phyloP scores from a whole-genome alignment of 2,888 invertebrate species.

The Boloria euphrosyne region DNA sequence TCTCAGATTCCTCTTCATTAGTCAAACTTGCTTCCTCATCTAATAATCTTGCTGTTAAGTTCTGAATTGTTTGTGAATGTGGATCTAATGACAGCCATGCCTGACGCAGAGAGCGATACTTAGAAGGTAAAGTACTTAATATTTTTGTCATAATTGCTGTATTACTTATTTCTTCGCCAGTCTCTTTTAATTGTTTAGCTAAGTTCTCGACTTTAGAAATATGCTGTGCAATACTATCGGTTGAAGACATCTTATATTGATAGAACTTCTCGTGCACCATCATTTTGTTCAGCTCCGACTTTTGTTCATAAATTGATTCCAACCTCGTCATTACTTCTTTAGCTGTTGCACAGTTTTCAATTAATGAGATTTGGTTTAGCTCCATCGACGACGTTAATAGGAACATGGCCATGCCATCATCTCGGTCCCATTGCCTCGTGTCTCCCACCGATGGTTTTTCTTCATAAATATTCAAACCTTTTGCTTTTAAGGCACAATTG shows the following conservation, averaged over 20 bases:
- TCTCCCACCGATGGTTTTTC: conserved; percentile 22
- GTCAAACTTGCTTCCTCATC: conserved; percentile 40
- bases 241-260: conserved; percentile 37
- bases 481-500: conserved; percentile 41
- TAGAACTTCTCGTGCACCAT: conserved; percentile 41
- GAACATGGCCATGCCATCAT: conserved; percentile 39
- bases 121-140: conserved; percentile 40
- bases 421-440: conserved; percentile 30
- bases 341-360: conserved; percentile 42
- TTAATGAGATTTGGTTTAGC: conserved; percentile 41
- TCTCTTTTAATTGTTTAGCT: conserved; percentile 44
- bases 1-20: conserved; percentile 32
- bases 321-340: conserved; percentile 40
- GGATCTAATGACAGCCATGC: conserved; percentile 45
- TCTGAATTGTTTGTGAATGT: conserved; percentile 33
- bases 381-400: conserved; percentile 39
- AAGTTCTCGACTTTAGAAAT: conserved; percentile 42
- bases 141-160: conserved; percentile 47
- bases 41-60: conserved; percentile 42
- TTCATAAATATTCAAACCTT: conserved; percentile 37
- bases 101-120: conserved; percentile 43
- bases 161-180: conserved; percentile 45
- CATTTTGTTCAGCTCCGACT: conserved; percentile 39
- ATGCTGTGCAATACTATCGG: conserved; percentile 44
- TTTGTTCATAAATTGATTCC: conserved; percentile 41